Base-by-base conservation (phyloP, 2,888 invertebrate genomes). In the Drosophila lacicola region DNA sequence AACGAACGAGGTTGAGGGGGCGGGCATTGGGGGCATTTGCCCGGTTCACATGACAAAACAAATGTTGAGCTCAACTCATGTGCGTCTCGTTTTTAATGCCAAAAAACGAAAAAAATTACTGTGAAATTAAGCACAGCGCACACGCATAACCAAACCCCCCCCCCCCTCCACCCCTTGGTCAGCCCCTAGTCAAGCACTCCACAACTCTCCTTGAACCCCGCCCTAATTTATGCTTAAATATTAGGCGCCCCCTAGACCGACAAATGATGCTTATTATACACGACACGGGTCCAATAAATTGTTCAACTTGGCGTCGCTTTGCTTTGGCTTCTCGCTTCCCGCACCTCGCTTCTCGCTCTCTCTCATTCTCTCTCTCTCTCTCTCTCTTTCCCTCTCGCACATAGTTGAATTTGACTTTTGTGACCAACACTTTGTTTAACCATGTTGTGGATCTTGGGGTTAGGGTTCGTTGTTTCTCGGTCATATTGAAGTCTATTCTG, bases 231-330 rank as follows among this genome's bases (percentile, higher is more conserved):
- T 51, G 50, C 45, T 53, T 50, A 57, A 61, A 57, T 66, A 60
- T 25, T 74, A 63, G 70, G 55, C 71, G 65, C 42, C 41, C 19
- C 49, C 58, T 19, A 17, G 47, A 25, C 33, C 39, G 53, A 49
- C 66, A 65, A 78, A 68, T 70, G 62, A 80, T 70, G 81, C 66
- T 81, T 83, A 72, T 72, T 86, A 75, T 55, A 72, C 80, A 79
- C 77, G 64, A 62, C 80, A 82, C 77, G 77, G 50, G 49, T 61
- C 57, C 77, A 61, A 82, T 82, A 82, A 88, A 88, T 82, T 68
- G 61, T 58, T 62, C 44, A 69, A 56, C 49, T 61, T 70, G 51
- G 55, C 70, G 45, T 13, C 51, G 51, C 41, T 54, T 42, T 51
- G 60, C 49, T 42, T 29, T 8, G 8, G 25, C 58, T 47, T 17